phyloP scores from a whole-genome alignment of 37 sponge, comb jelly and placozoan species.

The Theonella swinhoei region DNA sequence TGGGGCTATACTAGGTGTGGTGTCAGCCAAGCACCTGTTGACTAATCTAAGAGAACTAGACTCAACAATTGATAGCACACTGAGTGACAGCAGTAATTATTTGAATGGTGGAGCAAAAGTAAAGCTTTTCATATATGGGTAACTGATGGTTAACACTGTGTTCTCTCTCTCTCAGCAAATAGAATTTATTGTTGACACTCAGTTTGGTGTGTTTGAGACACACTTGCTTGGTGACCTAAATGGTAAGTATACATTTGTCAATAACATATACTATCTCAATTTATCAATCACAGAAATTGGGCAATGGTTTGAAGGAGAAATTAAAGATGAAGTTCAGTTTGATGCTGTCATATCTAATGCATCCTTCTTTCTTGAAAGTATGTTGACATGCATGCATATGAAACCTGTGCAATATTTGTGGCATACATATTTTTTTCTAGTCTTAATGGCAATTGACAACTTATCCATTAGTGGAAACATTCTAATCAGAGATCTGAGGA shows the following conservation, averaged over 20 bases:
- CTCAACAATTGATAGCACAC: neutral
- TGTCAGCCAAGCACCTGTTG: conserved; percentile 6
- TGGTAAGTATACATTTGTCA: neutral
- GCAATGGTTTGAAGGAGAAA: neutral
- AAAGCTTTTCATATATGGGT: neutral
- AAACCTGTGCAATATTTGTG: no score
- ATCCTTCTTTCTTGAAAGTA: neutral
- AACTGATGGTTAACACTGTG: neutral
- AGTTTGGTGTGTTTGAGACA: neutral
- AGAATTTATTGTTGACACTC: neutral
- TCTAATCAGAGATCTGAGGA: neutral
- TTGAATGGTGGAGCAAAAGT: conserved; percentile 11
- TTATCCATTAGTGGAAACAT: neutral
- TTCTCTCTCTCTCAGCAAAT: neutral
- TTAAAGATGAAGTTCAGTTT: neutral
- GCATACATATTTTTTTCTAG: neutral
- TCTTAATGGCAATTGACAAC: neutral
- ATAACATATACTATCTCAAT: neutral
- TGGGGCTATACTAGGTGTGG: conserved; percentile 8
- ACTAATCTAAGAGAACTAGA: neutral
- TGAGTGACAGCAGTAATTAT: conserved; percentile 12
- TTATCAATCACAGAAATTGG: neutral
- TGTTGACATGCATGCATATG: no score
- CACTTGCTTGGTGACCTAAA: neutral
- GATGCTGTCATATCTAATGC: neutral